Conservation (phyloP, 2,113 vertebrate genomes). For the Ceyx margarethae region DNA sequence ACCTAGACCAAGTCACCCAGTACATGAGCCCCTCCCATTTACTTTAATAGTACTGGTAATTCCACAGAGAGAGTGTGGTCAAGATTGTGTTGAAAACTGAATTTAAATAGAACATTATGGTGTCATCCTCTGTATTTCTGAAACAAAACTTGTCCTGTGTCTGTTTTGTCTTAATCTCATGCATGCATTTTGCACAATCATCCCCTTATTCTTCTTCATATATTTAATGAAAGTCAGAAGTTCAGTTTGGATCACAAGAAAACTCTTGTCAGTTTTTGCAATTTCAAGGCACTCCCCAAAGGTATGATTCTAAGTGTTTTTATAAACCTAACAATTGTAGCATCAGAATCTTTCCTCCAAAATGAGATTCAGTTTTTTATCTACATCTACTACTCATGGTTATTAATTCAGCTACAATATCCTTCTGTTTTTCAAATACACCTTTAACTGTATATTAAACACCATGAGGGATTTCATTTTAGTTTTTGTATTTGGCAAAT, state of each 20-base stretch:
- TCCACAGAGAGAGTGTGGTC: background rate
- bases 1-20: too few relatives aligned
- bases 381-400: background rate
- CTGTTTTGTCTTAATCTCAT: background rate
- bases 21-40: background rate
- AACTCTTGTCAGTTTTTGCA: background rate
- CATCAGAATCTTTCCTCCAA: background rate
- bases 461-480: background rate
- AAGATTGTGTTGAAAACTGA: background rate
- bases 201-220: background rate
- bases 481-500: background rate
- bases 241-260: background rate
- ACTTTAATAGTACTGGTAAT: background rate
- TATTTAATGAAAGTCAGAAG: background rate
- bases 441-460: background rate
- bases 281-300: background rate
- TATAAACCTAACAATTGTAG: background rate
- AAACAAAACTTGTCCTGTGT: background rate
- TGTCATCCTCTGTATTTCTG: background rate
- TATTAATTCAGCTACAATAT: background rate
- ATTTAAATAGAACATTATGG: background rate
- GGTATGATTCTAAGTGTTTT: background rate
- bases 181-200: background rate
- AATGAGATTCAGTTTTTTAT: background rate
- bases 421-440: background rate